Evolutionary conservation across 2,888 invertebrate species (phyloP), one percentile per base, ranked within the genome.

Genomic region (Trachelus troglodyta): DNA sequence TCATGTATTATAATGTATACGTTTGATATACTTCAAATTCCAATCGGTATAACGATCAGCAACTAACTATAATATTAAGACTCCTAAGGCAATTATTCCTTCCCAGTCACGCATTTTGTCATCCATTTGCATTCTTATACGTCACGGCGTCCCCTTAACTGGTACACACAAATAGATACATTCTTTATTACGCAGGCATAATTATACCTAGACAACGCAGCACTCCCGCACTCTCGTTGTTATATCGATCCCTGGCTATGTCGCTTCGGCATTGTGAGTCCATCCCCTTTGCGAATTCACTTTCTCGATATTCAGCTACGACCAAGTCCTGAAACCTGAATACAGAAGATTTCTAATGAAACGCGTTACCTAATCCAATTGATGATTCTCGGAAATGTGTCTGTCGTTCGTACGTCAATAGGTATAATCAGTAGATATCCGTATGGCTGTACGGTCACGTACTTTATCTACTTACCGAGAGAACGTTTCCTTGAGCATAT

Each of bases 401-500:
- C 6, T 9, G 56, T 23, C 23, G 2, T 56, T 56, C 23, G 23
- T 56, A 56, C 23, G 9, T 23, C 56, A 6, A 56, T 56, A 1
- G 56, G 2, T 9, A 56, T 1, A 1, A 56, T 56, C 2, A 23
- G 56, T 56, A 23, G 9, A 11, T 23, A 56, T 9, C 9, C 56
- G 2, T 56, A 56, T 56, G 56, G 9, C 23, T 23, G 23, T 23
- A 9, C 23, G 2, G 9, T 56, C 9, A 56, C 9, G 56, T 23
- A 23, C 23, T 56, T 56, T 23, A 9, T 56, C 15, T 35, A 85
- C 84, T 88, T 83, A 83, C 87, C 86, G 81, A 83, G 81, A 83
- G 80, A 84, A 84, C 82, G 79, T 83, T 82, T 84, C 81, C 84
- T 86, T 85, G 86, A 85, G 84, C 87, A 83, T 81, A 81, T 83